A percentile compares a stretch with the other conserved stretches of the same genome.
These are phyloP conservation scores for Otolemur garnettii DNA, from an alignment of 2,113 vertebrate species.

Conservation along the genomic window DNA sequence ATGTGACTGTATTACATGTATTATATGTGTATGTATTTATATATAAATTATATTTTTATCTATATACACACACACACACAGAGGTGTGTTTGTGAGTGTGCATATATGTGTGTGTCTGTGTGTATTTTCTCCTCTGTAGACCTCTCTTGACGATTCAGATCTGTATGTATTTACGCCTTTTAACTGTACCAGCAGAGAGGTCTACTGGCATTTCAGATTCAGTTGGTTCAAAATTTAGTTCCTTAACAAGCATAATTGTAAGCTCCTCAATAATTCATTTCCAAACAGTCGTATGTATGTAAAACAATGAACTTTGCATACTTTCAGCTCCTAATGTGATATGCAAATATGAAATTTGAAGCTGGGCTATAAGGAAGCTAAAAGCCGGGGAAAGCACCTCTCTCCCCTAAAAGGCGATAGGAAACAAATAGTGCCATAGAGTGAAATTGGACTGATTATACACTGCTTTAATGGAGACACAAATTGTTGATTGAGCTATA, in stretches of 20 bases:
- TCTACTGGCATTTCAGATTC: not conserved
- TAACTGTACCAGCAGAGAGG: not conserved
- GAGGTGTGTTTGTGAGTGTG: too few species aligned
- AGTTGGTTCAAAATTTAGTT: not conserved
- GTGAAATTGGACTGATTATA: not conserved
- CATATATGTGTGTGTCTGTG: too few species aligned
- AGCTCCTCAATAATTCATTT: not conserved
- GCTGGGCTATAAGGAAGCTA: not conserved
- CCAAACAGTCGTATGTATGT: not conserved
- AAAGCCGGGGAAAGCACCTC: not conserved
- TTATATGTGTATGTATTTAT: not conserved
- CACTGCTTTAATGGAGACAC: not conserved
- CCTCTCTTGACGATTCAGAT: not conserved
- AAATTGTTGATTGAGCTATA: not conserved
- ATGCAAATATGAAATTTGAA: not conserved
- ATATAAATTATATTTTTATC: too few species aligned
- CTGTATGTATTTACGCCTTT: not conserved
- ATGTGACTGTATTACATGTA: not conserved
- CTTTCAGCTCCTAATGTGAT: not conserved
- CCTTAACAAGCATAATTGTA: not conserved
- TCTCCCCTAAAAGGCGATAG: not conserved
- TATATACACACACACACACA: too few species aligned
- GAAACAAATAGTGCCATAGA: not conserved
- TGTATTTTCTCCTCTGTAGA: not conserved
- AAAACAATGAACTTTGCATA: not conserved